A percentile compares a stretch with the other conserved stretches of the same genome.
phyloP scores from a whole-genome alignment of 2,888 invertebrate species.

The Acheta domesticus region DNA sequence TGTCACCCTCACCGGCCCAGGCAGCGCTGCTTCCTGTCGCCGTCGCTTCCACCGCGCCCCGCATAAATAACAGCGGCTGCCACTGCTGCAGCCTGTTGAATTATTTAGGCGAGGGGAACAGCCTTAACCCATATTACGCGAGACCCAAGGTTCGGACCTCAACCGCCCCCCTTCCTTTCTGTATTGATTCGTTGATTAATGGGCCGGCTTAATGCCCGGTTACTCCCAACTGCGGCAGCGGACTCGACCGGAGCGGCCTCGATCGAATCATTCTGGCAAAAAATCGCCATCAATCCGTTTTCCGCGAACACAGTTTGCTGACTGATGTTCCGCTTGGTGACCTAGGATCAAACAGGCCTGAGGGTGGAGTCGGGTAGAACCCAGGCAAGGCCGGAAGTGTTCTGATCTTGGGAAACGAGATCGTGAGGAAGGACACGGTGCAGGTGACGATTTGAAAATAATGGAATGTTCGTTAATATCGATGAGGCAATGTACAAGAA shows the following conservation, averaged over 20 bases:
- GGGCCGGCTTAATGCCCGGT: neutral
- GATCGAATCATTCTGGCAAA: neutral
- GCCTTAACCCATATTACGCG: neutral
- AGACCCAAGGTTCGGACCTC: neutral
- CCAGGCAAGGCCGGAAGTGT: no score
- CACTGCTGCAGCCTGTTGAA: neutral
- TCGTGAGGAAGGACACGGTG: no score
- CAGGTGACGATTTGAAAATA: no score
- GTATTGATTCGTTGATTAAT: constrained; percentile 3
- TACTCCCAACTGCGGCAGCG: neutral
- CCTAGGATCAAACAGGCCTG: neutral
- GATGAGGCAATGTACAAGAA: no score
- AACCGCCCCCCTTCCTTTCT: neutral
- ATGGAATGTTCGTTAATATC: no score
- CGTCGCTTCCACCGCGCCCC: neutral
- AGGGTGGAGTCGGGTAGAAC: no score
- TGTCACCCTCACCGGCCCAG: no score
- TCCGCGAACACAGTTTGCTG: neutral
- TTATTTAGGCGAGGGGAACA: neutral
- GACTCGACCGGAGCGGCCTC: neutral
- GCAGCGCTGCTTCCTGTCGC: neutral
- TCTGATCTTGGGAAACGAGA: no score
- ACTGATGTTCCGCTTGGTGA: neutral
- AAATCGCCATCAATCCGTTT: neutral
- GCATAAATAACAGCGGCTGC: neutral